Evolutionary conservation across 2,888 invertebrate genomes (phyloP).

Genomic region (Leptopilina myrica): DNA sequence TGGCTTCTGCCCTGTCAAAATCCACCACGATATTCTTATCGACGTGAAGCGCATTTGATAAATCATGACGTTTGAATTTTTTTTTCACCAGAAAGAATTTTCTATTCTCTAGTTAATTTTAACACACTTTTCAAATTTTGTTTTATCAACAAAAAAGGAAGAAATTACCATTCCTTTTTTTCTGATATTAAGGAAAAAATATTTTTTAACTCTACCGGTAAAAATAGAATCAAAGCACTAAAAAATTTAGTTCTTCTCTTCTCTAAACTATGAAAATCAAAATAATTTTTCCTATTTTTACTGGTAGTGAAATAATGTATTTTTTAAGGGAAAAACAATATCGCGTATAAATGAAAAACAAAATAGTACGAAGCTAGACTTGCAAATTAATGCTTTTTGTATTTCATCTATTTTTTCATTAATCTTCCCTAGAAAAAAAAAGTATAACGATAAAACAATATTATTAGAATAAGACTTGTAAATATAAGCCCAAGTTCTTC

Average conservation of each 20-base stretch:
- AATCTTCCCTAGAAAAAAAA: neutral
- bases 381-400: constrained; percentile 25
- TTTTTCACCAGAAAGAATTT: neutral
- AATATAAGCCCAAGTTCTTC: constrained; percentile 25
- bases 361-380: neutral
- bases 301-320: constrained; percentile 13
- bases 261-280: too few relatives aligned
- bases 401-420: constrained; percentile 12
- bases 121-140: neutral
- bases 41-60: constrained; percentile 71
- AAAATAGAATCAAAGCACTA: too few relatives aligned
- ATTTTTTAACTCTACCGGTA: too few relatives aligned
- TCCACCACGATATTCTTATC: constrained; percentile 72
- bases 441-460: constrained; percentile 1
- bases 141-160: too few relatives aligned
- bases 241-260: too few relatives aligned
- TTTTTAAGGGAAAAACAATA: neutral
- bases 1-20: constrained; percentile 85
- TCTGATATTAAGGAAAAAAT: too few relatives aligned
- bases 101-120: neutral
- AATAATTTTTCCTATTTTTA: neutral
- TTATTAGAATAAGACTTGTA: constrained; percentile 16
- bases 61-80: constrained; percentile 70
- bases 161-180: too few relatives aligned
- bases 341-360: neutral